Percentiles rank a stretch among this genome's conserved stretches.
These are phyloP conservation scores for Trachymyrmex septentrionalis DNA, from an alignment of 1,140 invertebrate species.

Conservation along the genomic window DNA sequence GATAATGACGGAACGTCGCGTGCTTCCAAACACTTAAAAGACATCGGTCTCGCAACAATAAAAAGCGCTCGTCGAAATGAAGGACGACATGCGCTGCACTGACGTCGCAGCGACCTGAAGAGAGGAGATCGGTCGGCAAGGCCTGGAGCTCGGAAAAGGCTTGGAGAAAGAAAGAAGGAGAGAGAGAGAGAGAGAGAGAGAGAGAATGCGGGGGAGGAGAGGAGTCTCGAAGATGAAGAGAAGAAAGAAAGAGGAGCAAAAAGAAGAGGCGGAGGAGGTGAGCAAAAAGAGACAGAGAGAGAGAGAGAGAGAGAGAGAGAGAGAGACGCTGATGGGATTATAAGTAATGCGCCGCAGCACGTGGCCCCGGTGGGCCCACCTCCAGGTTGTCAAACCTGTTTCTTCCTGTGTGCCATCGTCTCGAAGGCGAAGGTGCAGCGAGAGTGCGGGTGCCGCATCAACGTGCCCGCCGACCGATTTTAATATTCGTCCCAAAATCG, in stretches of 20 bases:
- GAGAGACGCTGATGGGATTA: conserved; percentile 76
- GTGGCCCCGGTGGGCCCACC: conserved; percentile 83
- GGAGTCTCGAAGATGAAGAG: conserved; percentile 64
- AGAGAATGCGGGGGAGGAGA: conserved; percentile 61
- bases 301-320: conserved; percentile 68
- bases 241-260: conserved; percentile 62
- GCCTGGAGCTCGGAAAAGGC: conserved; percentile 39
- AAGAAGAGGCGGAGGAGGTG: conserved; percentile 58
- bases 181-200: conserved; percentile 23
- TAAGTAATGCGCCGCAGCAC: conserved; percentile 84
- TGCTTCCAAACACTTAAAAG: conserved; percentile 61
- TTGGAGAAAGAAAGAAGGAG: conserved; percentile 25
- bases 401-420: conserved; percentile 78
- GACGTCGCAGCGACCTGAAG: conserved; percentile 55
- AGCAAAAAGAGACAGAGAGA: conserved; percentile 72
- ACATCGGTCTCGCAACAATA: conserved; percentile 60
- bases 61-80: conserved; percentile 58
- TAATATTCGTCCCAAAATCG: conserved; percentile 71
- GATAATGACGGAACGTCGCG: conserved; percentile 58
- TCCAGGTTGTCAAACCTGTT: conserved; percentile 86
- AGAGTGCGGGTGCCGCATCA: conserved; percentile 75
- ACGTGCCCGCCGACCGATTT: conserved; percentile 71
- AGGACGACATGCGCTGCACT: conserved; percentile 56
- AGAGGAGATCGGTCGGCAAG: conserved; percentile 61
- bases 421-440: conserved; percentile 76